These are phyloP conservation scores for Philereme transversata DNA, from an alignment of 2,888 invertebrate genomes.

Conservation along the genomic window DNA sequence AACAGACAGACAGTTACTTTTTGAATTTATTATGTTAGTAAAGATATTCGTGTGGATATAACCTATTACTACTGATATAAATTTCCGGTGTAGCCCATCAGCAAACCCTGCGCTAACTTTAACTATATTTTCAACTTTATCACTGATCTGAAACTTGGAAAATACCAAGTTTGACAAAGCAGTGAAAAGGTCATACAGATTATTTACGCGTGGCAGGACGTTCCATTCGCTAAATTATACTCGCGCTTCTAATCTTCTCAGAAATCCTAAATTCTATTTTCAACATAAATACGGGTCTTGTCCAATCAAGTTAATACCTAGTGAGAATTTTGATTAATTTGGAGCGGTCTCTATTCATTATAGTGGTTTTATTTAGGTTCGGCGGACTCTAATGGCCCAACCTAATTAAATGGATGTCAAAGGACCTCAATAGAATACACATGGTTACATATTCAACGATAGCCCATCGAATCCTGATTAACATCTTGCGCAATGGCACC, in stretches of 20 bases:
- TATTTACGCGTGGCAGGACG: no score
- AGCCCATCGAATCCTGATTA: constrained; percentile 52
- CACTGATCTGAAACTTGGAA: background rate
- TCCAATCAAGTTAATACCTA: constrained; percentile 50
- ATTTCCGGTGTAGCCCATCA: no score
- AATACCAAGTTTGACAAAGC: background rate
- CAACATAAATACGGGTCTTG: constrained; percentile 15
- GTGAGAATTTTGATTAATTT: constrained; percentile 38
- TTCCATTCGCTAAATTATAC: background rate
- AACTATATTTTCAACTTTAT: no score
- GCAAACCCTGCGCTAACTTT: no score
- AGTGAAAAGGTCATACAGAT: no score
- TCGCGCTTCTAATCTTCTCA: background rate
- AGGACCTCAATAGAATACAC: constrained; percentile 34
- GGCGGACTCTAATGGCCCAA: constrained; percentile 61
- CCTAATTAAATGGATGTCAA: constrained; percentile 67
- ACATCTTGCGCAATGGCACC: constrained; percentile 34
- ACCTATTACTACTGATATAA: no score
- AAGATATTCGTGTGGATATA: no score
- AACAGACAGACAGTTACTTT: no score
- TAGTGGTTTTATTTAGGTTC: constrained; percentile 61
- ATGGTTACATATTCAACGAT: constrained; percentile 50
- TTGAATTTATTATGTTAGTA: no score
- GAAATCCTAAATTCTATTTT: constrained; percentile 9
- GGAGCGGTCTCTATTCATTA: constrained; percentile 54